These are phyloP conservation scores for Trematocara caparti DNA, from an alignment of 2,797 vertebrate species.

Conservation along the genomic window DNA sequence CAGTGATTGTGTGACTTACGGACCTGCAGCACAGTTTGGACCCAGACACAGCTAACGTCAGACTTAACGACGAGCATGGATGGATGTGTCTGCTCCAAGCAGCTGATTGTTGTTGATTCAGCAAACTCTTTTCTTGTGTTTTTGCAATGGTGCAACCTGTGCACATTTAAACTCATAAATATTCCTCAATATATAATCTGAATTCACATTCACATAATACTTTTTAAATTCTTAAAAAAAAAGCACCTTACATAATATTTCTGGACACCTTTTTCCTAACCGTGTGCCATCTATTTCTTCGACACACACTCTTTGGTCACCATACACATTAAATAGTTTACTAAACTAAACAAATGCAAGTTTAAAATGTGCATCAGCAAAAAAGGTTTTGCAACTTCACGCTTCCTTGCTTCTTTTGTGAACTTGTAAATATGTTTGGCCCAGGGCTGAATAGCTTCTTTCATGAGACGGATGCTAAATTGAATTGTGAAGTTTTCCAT, in stretches of 20 bases:
- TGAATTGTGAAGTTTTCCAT: not conserved
- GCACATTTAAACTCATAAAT: not conserved
- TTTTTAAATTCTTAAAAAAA: not conserved
- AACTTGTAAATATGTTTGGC: not conserved
- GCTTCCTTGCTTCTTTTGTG: not conserved
- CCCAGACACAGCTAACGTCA: not conserved
- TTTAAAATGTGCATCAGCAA: slow-evolving; percentile 10
- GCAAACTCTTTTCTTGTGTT: not conserved
- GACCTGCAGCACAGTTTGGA: not conserved
- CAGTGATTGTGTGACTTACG: not conserved
- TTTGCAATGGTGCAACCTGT: not conserved
- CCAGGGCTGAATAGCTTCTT: not conserved
- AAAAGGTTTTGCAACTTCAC: not conserved
- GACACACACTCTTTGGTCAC: not conserved
- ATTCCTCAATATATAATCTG: not conserved
- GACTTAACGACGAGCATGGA: fast-evolving
- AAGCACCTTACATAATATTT: not conserved
- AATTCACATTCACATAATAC: not conserved
- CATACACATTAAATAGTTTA: not conserved
- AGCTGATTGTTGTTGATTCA: not conserved
- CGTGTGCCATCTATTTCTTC: not conserved
- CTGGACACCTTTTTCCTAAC: not conserved
- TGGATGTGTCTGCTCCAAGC: fast-evolving
- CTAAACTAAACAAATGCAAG: not conserved
- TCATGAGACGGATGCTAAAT: slow-evolving; percentile 4